Evolutionary conservation across 2,888 invertebrate species (phyloP).

Genomic region (Disparrhopalites patrizii): DNA sequence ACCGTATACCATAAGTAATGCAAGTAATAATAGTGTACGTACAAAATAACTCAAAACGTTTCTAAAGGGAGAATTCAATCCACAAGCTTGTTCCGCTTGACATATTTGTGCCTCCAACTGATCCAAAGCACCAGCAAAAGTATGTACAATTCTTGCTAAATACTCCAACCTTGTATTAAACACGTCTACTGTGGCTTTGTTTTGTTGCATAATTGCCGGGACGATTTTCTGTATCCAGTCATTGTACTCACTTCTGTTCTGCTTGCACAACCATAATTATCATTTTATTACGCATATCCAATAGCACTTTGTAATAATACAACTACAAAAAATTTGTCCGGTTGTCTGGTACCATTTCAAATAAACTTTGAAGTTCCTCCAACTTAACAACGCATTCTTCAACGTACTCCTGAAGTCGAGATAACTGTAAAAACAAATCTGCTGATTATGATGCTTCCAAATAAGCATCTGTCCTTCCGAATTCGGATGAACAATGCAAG

Average conservation of each 20-base stretch:
- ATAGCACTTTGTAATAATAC: background rate
- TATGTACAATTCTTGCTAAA: conserved; percentile 34
- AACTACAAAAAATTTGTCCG: background rate
- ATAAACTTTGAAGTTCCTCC: conserved; percentile 45
- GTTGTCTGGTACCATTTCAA: conserved; percentile 41
- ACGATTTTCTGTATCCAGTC: conserved; percentile 37
- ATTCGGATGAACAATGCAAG: no score
- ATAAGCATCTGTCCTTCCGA: no score
- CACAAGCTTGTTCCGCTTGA: conserved; percentile 39
- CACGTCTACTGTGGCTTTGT: conserved; percentile 27
- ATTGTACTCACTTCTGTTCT: conserved; percentile 43
- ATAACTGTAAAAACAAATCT: conserved; percentile 34
- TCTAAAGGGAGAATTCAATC: conserved; percentile 33
- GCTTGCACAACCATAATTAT: background rate
- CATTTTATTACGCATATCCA: background rate
- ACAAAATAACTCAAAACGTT: conserved; percentile 27
- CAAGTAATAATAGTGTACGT: background rate
- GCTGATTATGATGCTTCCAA: no score
- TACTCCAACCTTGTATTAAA: conserved; percentile 41
- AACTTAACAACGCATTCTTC: conserved; percentile 45
- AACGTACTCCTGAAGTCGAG: conserved; percentile 44
- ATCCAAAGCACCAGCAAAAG: conserved; percentile 38
- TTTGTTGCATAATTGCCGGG: conserved; percentile 40
- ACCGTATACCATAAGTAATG: background rate
- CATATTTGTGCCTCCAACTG: conserved; percentile 36